phyloP scores from a whole-genome alignment of 2,888 invertebrate species.

The Panorpa germanica region DNA sequence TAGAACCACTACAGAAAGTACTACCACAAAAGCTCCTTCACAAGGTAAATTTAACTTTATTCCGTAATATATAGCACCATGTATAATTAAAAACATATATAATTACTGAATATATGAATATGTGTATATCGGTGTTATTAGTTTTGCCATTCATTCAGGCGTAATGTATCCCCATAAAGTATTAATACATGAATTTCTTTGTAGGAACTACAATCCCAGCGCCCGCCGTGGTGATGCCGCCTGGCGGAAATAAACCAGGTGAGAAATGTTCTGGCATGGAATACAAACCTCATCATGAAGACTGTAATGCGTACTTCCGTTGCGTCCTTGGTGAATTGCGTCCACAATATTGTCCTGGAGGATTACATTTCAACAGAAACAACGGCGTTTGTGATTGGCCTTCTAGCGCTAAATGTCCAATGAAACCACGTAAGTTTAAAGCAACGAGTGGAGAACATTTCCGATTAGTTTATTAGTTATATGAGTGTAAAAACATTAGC shows the following conservation, averaged over 20 bases:
- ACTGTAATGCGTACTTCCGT: slow-evolving; percentile 58
- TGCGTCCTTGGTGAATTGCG: slow-evolving; percentile 54
- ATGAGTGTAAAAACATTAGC: no score
- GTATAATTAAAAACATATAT: no score
- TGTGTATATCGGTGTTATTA: slow-evolving; percentile 2
- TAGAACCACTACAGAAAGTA: slow-evolving; percentile 13
- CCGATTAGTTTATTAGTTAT: no score
- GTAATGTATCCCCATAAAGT: no score
- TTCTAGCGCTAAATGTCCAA: slow-evolving; percentile 43
- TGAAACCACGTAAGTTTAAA: slow-evolving; percentile 16
- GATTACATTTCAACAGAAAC: slow-evolving; percentile 57
- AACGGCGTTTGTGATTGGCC: slow-evolving; percentile 68
- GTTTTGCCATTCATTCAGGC: no score
- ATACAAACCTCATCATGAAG: slow-evolving; percentile 37
- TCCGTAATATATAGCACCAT: slow-evolving; percentile 1
- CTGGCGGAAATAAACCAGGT: slow-evolving; percentile 23
- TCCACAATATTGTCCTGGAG: slow-evolving; percentile 58
- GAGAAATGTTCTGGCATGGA: no score
- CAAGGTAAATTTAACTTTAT: slow-evolving; percentile 8
- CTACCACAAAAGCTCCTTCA: slow-evolving; percentile 14
- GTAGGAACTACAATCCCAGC: slow-evolving; percentile 24
- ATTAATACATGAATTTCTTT: no score
- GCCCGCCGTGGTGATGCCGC: slow-evolving; percentile 27
- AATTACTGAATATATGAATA: no score
- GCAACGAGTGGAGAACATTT: slow-evolving; percentile 15